Conservation (phyloP, 2,797 vertebrate genomes). For the Clangula hyemalis region DNA sequence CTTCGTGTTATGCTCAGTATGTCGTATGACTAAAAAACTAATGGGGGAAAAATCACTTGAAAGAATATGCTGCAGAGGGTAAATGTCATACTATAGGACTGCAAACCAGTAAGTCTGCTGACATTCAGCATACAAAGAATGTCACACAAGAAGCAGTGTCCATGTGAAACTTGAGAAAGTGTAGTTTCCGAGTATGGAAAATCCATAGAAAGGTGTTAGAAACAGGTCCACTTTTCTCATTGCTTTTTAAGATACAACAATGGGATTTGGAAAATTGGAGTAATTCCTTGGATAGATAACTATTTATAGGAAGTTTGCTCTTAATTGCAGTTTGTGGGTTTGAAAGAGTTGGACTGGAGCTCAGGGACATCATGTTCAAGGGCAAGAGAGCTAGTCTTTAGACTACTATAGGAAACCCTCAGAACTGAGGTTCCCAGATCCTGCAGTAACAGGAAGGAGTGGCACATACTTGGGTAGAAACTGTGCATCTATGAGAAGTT, state of each 20-base stretch:
- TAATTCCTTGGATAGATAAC: background rate
- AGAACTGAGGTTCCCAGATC: background rate
- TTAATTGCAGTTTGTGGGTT: background rate
- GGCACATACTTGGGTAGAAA: background rate
- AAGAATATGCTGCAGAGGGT: no score
- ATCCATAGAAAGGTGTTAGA: background rate
- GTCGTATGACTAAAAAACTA: no score
- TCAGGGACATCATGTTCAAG: background rate
- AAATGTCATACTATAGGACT: background rate
- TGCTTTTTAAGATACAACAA: background rate
- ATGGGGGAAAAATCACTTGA: no score
- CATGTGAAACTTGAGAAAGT: background rate
- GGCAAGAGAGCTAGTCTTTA: background rate
- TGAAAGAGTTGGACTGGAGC: background rate
- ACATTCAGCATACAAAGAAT: background rate
- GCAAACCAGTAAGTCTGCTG: background rate
- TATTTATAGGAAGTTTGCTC: background rate
- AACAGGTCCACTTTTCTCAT: background rate
- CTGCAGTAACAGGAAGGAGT: background rate
- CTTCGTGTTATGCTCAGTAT: background rate
- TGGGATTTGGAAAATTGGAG: background rate
- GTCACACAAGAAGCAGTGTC: background rate
- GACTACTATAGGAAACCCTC: rapidly evolving
- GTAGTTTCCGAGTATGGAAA: background rate
- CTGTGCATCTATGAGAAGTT: background rate